Evolutionary conservation across 64 coral and sea anemone genomes (phyloP).

Genomic region (Orbicella faveolata): DNA sequence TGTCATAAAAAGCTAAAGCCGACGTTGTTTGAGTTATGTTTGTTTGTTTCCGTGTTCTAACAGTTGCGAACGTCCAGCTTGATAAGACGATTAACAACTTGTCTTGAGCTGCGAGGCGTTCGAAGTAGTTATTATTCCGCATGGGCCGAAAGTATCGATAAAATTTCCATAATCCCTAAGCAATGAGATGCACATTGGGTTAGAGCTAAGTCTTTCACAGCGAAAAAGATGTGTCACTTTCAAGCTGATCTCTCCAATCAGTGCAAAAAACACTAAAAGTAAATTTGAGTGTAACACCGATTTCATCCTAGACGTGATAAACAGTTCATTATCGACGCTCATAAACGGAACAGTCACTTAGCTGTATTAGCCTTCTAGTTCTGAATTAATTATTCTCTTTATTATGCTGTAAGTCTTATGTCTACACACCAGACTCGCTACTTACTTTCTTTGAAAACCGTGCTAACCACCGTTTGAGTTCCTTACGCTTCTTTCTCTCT

Average conservation of each 20-base stretch:
- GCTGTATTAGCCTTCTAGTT: slow-evolving; percentile 3
- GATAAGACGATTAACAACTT: background rate
- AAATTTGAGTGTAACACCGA: background rate
- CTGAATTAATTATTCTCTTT: slow-evolving; percentile 29
- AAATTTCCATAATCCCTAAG: slow-evolving; percentile 7
- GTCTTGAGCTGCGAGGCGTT: background rate
- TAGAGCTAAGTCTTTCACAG: background rate
- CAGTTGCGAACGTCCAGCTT: background rate
- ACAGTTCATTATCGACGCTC: background rate
- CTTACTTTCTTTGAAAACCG: slow-evolving; percentile 33
- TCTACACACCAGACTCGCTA: background rate
- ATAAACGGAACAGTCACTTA: slow-evolving; percentile 33
- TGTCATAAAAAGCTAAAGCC: background rate
- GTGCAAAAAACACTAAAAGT: background rate
- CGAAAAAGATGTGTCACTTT: background rate
- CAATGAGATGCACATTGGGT: background rate
- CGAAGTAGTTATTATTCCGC: background rate
- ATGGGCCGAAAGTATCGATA: background rate
- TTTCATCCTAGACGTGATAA: background rate
- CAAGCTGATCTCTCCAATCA: background rate
- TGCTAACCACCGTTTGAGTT: slow-evolving; percentile 1
- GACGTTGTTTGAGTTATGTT: background rate
- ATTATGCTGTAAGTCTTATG: slow-evolving; percentile 1
- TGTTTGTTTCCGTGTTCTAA: background rate
- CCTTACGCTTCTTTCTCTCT: background rate